A percentile compares a stretch with the other conserved stretches of the same genome.
Evolutionary conservation across 2,888 invertebrate genomes (phyloP).

Genomic region (Agrotis segetum): DNA sequence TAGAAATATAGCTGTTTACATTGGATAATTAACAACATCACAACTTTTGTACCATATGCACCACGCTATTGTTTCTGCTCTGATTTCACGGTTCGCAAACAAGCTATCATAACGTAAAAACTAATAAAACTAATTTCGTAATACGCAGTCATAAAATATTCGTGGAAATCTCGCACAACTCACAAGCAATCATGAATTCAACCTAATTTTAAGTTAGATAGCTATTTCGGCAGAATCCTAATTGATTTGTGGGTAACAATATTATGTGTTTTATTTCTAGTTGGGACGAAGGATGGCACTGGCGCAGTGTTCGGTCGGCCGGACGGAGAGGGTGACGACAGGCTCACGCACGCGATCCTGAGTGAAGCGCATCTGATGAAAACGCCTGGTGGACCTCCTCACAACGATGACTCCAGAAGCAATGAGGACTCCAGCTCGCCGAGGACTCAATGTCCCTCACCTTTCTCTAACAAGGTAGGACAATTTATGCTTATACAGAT

Average conservation of each 20-base stretch:
- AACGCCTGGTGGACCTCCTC: conserved; percentile 87
- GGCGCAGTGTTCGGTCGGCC: conserved; percentile 94
- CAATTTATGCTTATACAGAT: conserved; percentile 40
- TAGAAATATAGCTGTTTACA: conserved; percentile 56
- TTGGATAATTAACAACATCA: conserved; percentile 48
- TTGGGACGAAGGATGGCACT: conserved; percentile 95
- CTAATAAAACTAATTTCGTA: conserved; percentile 47
- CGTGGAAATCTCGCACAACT: conserved; percentile 27
- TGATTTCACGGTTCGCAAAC: conserved; percentile 27
- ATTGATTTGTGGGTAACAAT: conserved; percentile 32
- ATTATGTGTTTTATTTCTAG: conserved; percentile 74
- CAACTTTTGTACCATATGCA: conserved; percentile 40
- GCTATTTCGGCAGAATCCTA: conserved; percentile 1
- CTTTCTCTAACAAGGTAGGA: conserved; percentile 93
- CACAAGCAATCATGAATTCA: conserved; percentile 22
- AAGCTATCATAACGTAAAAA: conserved; percentile 31
- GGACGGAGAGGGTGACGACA: conserved; percentile 96
- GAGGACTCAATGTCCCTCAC: conserved; percentile 95
- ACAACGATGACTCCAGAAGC: conserved; percentile 92
- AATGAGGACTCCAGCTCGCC: conserved; percentile 96
- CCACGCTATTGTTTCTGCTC: conserved; percentile 32
- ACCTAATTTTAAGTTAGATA: conserved; percentile 23
- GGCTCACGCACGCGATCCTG: conserved; percentile 96
- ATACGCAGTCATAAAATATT: conserved; percentile 38
- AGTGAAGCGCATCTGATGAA: conserved; percentile 98